Evolutionary conservation across 2,113 vertebrate genomes (phyloP).

Genomic region (Tangachromis dhanisi): DNA sequence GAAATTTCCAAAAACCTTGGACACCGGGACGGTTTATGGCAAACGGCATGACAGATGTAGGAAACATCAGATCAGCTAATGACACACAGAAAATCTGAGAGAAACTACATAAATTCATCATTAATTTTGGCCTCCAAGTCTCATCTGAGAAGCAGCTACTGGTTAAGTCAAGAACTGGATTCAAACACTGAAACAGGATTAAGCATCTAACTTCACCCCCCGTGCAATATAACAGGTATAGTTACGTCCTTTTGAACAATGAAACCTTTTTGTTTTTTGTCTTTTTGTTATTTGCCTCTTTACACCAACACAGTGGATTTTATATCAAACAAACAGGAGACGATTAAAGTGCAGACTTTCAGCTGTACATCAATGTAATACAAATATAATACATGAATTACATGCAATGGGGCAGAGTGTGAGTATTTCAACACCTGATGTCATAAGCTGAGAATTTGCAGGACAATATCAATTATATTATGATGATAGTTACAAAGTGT

Average conservation of each 20-base stretch:
- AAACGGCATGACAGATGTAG: not conserved
- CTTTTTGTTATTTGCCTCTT: not conserved
- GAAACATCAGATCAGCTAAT: not conserved
- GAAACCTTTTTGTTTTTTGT: not conserved
- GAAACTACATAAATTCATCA: not conserved
- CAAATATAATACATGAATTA: not conserved
- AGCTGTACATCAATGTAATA: not conserved
- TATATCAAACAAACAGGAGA: not conserved
- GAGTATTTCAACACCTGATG: not conserved
- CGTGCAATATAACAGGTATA: not conserved
- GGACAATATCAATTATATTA: not conserved
- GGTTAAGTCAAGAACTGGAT: not conserved
- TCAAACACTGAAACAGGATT: not conserved
- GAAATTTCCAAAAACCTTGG: not conserved
- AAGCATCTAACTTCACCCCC: not conserved
- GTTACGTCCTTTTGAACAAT: not conserved
- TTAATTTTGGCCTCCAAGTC: not conserved
- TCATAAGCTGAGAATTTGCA: not conserved
- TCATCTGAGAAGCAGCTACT: not conserved
- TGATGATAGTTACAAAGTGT: not conserved
- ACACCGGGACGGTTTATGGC: not conserved
- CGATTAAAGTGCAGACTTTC: not conserved
- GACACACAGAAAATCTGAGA: not conserved
- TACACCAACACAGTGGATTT: not conserved
- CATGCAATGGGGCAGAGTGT: not conserved